phyloP scores from a whole-genome alignment of 1,140 invertebrate genomes.

The Drosophila repletoides region DNA sequence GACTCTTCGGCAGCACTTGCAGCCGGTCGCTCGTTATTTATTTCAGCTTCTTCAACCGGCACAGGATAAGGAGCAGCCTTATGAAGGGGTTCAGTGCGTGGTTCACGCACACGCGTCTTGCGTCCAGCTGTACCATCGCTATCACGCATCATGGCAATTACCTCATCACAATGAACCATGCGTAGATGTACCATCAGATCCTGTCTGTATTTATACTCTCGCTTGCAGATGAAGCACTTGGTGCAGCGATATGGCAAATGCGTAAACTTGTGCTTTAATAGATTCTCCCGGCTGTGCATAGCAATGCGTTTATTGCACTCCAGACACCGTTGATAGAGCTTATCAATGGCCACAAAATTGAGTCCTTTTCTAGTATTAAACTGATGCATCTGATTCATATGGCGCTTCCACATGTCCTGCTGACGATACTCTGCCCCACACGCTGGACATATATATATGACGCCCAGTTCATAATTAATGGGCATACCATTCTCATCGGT shows the following conservation, averaged over 20 bases:
- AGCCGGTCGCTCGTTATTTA: slow-evolving; percentile 56
- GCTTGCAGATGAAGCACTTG: slow-evolving; percentile 70
- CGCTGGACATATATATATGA: slow-evolving; percentile 72
- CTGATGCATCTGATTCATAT: slow-evolving; percentile 70
- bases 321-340: slow-evolving; percentile 70
- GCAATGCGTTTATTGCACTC: slow-evolving; percentile 76
- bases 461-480: slow-evolving; percentile 75
- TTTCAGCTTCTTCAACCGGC: slow-evolving; percentile 40
- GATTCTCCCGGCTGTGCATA: slow-evolving; percentile 77
- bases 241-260: slow-evolving; percentile 71
- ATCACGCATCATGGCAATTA: slow-evolving; percentile 64
- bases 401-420: slow-evolving; percentile 74
- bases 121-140: slow-evolving; percentile 48
- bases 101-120: slow-evolving; percentile 61
- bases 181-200: slow-evolving; percentile 80
- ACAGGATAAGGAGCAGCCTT: neutral
- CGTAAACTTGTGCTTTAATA: slow-evolving; percentile 79
- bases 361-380: slow-evolving; percentile 70
- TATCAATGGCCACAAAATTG: slow-evolving; percentile 72
- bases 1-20: neutral
- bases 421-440: slow-evolving; percentile 65
- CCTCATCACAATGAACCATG: slow-evolving; percentile 68
- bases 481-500: slow-evolving; percentile 62
- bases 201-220: slow-evolving; percentile 78
- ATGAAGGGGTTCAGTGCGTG: slow-evolving; percentile 43